Evolutionary conservation across 2,113 vertebrate genomes (phyloP), one percentile per base, ranked within the genome.

Genomic region (Bagarius yarrelli): DNA sequence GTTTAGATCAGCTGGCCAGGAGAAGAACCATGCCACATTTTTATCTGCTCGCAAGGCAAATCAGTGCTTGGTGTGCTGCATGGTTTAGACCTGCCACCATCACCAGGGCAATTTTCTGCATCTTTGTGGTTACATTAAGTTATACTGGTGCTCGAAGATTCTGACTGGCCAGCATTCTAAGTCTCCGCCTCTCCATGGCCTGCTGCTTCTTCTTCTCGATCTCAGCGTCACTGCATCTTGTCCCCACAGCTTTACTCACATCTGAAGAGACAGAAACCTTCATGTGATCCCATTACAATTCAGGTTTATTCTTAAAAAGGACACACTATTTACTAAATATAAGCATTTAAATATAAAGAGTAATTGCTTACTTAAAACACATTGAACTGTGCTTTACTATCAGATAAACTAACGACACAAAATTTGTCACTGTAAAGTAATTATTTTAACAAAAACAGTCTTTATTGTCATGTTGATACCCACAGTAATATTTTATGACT

Each of bases 121-220:
- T 74, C 55, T 61, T 19, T 13, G 13, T 18, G 23, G 50, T 64
- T 72, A 32, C 2, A 14, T 12, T 6, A 40, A 55, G 59, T 90
- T 85, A 89, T n/a, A 85, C 85, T 1, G 88, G 87, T 81, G 88
- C 82, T 63, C 78, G 34, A 53, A 90, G 89, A 87, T 91, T 89
- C 50, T 89, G 84, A 27, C 82, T 78, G 0, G 89, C 80, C 73
- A 90, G 93, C 52, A 92, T 88, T 74, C 91, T 90, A 55, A 88
- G 93, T 36, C 93, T 94, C 76, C 96, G 93, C 75, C 95, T 89
- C 85, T 94, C 93, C 87, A 97, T 82, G 3, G 97, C 97, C 92
- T 94, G 94, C 87, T 94, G 94, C 86, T 96, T 97, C 89, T 99
- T 99, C 69, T 87, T 92, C 89, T 96, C 94, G 87, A 98, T 99